A percentile compares a stretch with the other conserved stretches of the same genome.
Evolutionary conservation across 2,797 vertebrate genomes (phyloP).

Genomic region (Phalanger gymnotis): DNA sequence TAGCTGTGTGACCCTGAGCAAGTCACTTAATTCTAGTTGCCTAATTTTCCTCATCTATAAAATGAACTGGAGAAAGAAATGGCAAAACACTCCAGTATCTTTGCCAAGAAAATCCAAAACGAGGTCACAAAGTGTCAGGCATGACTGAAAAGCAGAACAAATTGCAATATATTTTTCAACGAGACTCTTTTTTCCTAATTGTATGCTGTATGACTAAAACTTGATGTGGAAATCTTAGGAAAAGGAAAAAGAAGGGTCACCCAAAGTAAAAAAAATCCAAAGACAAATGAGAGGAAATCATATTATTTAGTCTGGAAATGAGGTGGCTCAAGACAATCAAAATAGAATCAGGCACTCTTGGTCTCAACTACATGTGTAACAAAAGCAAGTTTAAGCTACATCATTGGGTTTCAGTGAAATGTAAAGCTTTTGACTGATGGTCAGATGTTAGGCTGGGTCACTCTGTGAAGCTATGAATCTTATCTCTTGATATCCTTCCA

Average conservation of each 20-base stretch:
- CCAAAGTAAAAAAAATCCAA: constrained; percentile 45
- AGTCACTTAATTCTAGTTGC: neutral
- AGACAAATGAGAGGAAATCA: constrained; percentile 16
- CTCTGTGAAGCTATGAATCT: constrained; percentile 36
- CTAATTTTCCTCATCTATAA: neutral
- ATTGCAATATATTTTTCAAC: neutral
- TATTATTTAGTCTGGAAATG: constrained; percentile 5
- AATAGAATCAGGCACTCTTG: constrained; percentile 10
- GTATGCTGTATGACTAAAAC: neutral
- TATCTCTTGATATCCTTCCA: constrained; percentile 39
- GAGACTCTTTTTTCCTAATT: neutral
- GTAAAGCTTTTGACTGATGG: constrained; percentile 9
- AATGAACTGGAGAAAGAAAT: neutral
- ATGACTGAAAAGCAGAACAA: neutral
- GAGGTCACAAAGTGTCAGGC: neutral
- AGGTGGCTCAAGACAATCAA: neutral
- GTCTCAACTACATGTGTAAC: neutral
- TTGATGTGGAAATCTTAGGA: neutral
- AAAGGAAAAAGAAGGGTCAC: constrained; percentile 9
- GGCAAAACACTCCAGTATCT: neutral
- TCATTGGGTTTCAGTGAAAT: neutral
- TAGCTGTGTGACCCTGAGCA: neutral
- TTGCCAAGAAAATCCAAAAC: neutral
- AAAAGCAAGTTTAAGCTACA: neutral
- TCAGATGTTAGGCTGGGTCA: constrained; percentile 65